Conservation (phyloP, 2,113 vertebrate genomes). For the Antechinus stuartii region DNA sequence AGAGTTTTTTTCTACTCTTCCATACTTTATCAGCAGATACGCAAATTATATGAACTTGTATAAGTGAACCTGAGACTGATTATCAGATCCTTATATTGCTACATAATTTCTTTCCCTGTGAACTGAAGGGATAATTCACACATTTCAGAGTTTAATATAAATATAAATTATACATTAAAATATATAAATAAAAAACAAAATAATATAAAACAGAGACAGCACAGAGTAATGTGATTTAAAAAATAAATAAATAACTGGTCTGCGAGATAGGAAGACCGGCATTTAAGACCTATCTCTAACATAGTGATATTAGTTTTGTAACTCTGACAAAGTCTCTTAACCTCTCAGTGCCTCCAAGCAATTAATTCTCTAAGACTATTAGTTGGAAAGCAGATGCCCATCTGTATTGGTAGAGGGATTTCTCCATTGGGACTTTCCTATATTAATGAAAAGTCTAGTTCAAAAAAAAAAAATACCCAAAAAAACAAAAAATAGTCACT, state of each 20-base stretch:
- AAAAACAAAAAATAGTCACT: not conserved
- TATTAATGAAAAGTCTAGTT: not conserved
- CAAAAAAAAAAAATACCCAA: not conserved
- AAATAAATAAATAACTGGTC: not conserved
- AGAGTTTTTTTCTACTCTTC: not conserved
- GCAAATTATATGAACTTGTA: not conserved
- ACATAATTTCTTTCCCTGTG: not conserved
- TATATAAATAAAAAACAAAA: too few species aligned
- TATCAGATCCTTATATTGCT: not conserved
- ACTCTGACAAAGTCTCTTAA: not conserved
- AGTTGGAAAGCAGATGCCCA: not conserved
- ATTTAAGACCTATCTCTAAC: not conserved
- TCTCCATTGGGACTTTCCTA: not conserved
- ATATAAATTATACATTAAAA: too few species aligned
- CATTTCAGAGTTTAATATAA: not conserved
- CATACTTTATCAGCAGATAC: not conserved
- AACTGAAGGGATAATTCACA: not conserved
- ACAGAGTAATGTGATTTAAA: not conserved
- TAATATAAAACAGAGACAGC: not conserved
- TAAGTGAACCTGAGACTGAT: not conserved
- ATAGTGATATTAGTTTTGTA: not conserved
- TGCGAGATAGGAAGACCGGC: not conserved
- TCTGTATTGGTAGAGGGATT: not conserved
- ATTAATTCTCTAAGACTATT: not conserved
- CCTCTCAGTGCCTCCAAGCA: not conserved